These are phyloP conservation scores for Hiodon alosoides DNA, from an alignment of 2,113 vertebrate genomes.

Conservation along the genomic window DNA sequence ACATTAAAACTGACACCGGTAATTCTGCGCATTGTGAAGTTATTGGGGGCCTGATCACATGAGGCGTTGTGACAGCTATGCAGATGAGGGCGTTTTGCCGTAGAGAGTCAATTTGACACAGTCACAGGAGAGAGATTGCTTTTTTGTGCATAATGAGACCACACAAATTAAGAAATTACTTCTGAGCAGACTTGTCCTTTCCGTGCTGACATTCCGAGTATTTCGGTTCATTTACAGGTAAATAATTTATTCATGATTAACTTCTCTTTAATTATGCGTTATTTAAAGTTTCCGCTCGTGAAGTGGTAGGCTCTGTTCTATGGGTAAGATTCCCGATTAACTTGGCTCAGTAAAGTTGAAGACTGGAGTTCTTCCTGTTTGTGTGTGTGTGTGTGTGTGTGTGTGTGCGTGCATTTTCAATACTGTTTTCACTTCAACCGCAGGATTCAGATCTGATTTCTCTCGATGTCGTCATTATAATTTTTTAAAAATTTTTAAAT, in stretches of 20 bases:
- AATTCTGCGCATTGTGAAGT: slow-evolving; percentile 56
- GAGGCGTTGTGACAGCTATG: slow-evolving; percentile 51
- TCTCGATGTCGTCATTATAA: too few species aligned
- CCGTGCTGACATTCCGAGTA: slow-evolving; percentile 25
- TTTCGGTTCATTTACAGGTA: slow-evolving; percentile 33
- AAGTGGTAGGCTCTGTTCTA: background rate
- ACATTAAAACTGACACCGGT: slow-evolving; percentile 56
- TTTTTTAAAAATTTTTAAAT: too few species aligned
- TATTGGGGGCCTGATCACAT: slow-evolving; percentile 48
- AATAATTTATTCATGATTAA: slow-evolving; percentile 30
- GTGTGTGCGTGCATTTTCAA: too few species aligned
- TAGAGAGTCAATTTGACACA: slow-evolving; percentile 53
- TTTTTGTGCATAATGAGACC: slow-evolving; percentile 49
- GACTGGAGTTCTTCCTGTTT: too few species aligned
- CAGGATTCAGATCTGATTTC: too few species aligned
- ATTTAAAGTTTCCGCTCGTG: slow-evolving; percentile 19
- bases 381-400: too few species aligned
- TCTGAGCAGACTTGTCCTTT: slow-evolving; percentile 39
- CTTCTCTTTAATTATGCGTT: slow-evolving; percentile 35
- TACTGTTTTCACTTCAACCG: too few species aligned
- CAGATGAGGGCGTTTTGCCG: slow-evolving; percentile 52
- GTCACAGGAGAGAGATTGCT: slow-evolving; percentile 51
- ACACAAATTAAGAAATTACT: slow-evolving; percentile 55
- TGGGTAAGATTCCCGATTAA: background rate
- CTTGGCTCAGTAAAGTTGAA: background rate